phyloP scores from a whole-genome alignment of 2,113 vertebrate genomes.

The Athene noctua region DNA sequence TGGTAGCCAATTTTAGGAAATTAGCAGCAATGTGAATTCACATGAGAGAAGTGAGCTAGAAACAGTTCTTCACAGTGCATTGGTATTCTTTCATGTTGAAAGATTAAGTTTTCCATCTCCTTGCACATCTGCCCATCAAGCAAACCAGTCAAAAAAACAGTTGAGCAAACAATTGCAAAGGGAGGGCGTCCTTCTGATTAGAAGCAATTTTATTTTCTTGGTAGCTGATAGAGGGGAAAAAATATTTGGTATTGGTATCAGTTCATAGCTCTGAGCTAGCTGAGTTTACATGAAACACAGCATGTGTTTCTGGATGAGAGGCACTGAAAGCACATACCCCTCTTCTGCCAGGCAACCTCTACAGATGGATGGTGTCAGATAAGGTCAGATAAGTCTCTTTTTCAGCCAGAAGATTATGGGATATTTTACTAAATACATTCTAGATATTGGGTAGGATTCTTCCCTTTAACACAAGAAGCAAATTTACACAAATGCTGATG shows the following conservation, averaged over 20 bases:
- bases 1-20: constrained; percentile 11
- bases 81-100: constrained; percentile 52
- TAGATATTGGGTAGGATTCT: neutral
- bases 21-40: neutral
- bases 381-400: neutral
- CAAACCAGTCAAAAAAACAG: constrained; percentile 27
- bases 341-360: neutral
- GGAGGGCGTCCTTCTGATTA: neutral
- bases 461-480: neutral
- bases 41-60: constrained; percentile 23
- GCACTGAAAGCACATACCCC: neutral
- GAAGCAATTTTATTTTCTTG: neutral
- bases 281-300: neutral
- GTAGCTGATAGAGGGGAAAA: neutral
- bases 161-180: constrained; percentile 12
- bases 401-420: neutral
- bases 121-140: constrained; percentile 16
- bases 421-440: neutral
- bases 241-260: neutral
- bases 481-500: neutral
- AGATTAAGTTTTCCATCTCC: constrained; percentile 55
- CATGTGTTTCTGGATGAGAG: neutral
- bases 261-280: neutral
- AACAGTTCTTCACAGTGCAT: constrained; percentile 26
- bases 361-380: too few species aligned